Conservation (phyloP, 2,888 invertebrate species). For the Eurytoma californica region DNA sequence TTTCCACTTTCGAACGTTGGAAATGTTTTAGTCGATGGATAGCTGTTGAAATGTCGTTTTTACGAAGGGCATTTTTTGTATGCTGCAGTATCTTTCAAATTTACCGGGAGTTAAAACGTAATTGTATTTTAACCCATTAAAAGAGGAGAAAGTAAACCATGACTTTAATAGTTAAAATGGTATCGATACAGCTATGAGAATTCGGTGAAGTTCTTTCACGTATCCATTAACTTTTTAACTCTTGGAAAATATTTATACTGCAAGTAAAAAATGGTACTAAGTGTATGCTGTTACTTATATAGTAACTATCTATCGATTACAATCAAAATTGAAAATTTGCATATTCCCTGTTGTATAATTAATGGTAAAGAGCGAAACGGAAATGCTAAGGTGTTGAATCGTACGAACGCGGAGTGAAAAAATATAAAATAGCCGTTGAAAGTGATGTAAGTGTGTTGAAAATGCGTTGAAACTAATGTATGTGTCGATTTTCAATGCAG, state of each 20-base stretch:
- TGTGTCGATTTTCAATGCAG: slow-evolving; percentile 23
- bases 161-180: no score
- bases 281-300: no score
- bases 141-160: no score
- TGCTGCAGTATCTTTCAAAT: neutral
- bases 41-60: slow-evolving; percentile 12
- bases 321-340: slow-evolving; percentile 19
- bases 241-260: no score
- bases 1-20: slow-evolving; percentile 24
- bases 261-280: no score
- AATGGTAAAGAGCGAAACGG: neutral
- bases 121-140: neutral
- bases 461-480: slow-evolving; percentile 22
- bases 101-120: slow-evolving; percentile 15
- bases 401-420: slow-evolving; percentile 3
- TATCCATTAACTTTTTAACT: no score
- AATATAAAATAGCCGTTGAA: slow-evolving; percentile 26
- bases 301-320: slow-evolving; percentile 21
- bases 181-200: no score
- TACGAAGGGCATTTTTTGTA: neutral
- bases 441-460: no score
- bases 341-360: slow-evolving; percentile 26
- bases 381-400: slow-evolving; percentile 6
- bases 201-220: no score
- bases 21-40: slow-evolving; percentile 27